Base-by-base conservation (phyloP, 2,888 invertebrate species). In the Coenonympha glycerion region DNA sequence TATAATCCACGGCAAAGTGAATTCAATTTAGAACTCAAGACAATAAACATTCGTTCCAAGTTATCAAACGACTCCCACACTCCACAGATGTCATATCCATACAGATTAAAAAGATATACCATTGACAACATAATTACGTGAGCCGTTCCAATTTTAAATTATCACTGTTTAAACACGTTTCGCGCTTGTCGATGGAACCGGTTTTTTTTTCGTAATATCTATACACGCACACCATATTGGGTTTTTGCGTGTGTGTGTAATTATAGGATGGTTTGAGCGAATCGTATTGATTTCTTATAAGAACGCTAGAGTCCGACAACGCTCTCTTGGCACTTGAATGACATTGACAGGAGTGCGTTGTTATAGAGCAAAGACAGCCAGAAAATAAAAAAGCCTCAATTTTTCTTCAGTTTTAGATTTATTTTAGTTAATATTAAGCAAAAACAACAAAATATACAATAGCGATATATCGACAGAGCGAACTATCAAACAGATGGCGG, bases 61-160 rank as follows among this genome's bases (percentile, higher is more conserved):
- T 19, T 18, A 31, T 34, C 34, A 22, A 45, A 18, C 30, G 42
- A 42, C 49, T 42, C 47, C 50, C 53, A 50, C n/a, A n/a, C n/a
- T n/a, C n/a, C n/a, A n/a, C 50, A 53, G 42, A 47, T 16, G 53
- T 49, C 53, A 50, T 50, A 50, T 54, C 50, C 15, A 49, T 48
- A 56, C 58, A 45, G 45, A 45, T 45, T 45, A 45, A 45, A 45
- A 45, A 34, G 45, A 45, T 45, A 45, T 18, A 15, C 34, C 64
- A 65, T 63, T 69, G 71, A 72, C 72, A 72, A 68, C 66, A 68
- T 73, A 71, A 72, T 72, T 65, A 69, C 59, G 57, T 52, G 60
- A 64, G 62, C 34, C 40, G 56, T 48, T 51, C 48, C 48, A 42
- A 49, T 56, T 56, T 56, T 56, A 42, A 56, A 56, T 53, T 39